Evolutionary conservation across 2,113 vertebrate genomes (phyloP), one percentile per base, ranked within the genome.

Genomic region (Uropsilus gracilis): DNA sequence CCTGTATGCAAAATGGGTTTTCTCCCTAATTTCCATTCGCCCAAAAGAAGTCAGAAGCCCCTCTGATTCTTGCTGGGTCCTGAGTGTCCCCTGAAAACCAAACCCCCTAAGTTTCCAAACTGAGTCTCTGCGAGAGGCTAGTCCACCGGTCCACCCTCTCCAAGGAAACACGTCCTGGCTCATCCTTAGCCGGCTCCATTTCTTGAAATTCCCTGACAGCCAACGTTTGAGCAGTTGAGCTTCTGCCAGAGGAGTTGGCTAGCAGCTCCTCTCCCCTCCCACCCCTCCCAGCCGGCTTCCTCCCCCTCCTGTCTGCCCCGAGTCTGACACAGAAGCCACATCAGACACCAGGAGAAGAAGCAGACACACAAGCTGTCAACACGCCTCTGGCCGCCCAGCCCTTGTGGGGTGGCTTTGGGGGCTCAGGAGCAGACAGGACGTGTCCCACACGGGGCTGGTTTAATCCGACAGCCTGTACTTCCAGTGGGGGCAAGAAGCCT

Each of bases 301-400:
- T 91, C 95, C 94, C 92, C 42, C 17, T 68, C 80, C 42, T 89
- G 96, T 95, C 97, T 96, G 83, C 95, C 97, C 77, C n/a, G 0
- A 68, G 92, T 94, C 92, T 97, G 94, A 97, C 97, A 97, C 97
- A 85, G 48, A 98, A 97, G 81, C 95, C 96, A 89, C 57, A 64
- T 93, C 91, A 96, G 96, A 97, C 72, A 32, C 72, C 0, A 22
- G 66, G 95, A 84, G 96, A 94, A 93, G 82, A 73, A 95, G 93
- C 94, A 96, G 96, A 90, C 94, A 55, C 94, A 77, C 75, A 66
- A 75, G 75, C 88, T 97, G 91, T 96, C 96, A 95, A 84, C 83
- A 91, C 46, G 53, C 93, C 86, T 57, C 5, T 30, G 64, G 86
- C 94, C 22, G 26, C 91, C 91, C 63, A 48, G 63, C 39, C 89